Evolutionary conservation across 1,140 invertebrate genomes (phyloP).

Genomic region (Trypoxylus dichotomus): DNA sequence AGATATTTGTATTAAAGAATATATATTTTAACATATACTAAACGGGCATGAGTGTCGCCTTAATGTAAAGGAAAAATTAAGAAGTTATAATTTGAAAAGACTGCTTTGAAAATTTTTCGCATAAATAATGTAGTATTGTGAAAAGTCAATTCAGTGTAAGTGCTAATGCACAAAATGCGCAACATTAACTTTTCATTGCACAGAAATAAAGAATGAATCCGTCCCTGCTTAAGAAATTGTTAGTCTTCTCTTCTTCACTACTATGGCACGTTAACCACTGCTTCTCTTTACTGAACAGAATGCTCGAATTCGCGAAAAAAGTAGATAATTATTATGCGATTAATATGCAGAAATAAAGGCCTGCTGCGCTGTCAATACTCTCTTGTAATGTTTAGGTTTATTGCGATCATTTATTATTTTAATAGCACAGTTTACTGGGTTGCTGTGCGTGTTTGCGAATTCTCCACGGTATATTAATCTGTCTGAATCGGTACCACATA

Average conservation of each 20-base stretch:
- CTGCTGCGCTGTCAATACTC: conserved; percentile 48
- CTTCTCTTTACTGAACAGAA: not conserved
- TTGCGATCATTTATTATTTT: conserved; percentile 50
- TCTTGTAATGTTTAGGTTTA: conserved; percentile 49
- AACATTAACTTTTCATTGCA: not conserved
- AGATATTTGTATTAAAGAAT: too few relatives aligned
- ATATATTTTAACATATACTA: too few relatives aligned
- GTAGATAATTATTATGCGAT: conserved; percentile 46
- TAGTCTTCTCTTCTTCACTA: conserved; percentile 22
- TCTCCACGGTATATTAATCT: conserved; percentile 33
- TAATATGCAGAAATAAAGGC: conserved; percentile 49
- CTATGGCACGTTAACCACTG: not conserved
- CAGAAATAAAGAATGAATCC: not conserved
- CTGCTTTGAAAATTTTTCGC: too few relatives aligned
- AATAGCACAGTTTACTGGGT: conserved; percentile 46
- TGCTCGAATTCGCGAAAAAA: conserved; percentile 38
- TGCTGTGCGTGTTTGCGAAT: conserved; percentile 42
- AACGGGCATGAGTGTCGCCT: too few relatives aligned
- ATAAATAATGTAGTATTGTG: too few relatives aligned
- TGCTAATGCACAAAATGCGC: not conserved
- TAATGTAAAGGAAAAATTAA: too few relatives aligned
- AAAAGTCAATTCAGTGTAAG: too few relatives aligned
- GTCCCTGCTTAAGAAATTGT: not conserved
- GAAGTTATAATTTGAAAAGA: too few relatives aligned
- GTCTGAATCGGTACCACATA: conserved; percentile 14